These are phyloP conservation scores for Corvus hawaiiensis DNA, from an alignment of 2,113 vertebrate genomes.

Conservation along the genomic window DNA sequence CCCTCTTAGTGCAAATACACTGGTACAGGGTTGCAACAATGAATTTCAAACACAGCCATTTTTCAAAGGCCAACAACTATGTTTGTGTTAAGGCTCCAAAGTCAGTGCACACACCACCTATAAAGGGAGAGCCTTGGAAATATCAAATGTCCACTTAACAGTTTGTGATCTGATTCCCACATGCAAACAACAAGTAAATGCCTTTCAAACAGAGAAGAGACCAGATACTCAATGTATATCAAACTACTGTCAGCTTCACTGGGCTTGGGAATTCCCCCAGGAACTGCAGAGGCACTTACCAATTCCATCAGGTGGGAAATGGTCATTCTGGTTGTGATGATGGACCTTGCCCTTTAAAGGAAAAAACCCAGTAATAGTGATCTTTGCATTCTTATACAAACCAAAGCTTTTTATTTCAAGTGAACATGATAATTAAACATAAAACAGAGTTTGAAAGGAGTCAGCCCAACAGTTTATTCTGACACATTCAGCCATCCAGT, in stretches of 20 bases:
- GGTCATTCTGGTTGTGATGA: slow-evolving; percentile 88
- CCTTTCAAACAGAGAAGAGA: not conserved
- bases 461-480: not conserved
- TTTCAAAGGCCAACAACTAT: not conserved
- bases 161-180: not conserved
- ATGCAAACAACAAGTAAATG: not conserved
- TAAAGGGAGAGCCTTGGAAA: not conserved
- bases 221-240: not conserved
- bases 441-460: not conserved
- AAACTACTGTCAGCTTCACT: not conserved
- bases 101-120: not conserved
- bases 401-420: not conserved
- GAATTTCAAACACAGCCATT: not conserved
- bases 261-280: not conserved
- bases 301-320: slow-evolving; percentile 91
- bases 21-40: not conserved
- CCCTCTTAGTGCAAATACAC: not conserved
- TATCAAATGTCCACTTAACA: not conserved
- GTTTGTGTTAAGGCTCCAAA: not conserved
- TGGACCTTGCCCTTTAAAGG: slow-evolving; percentile 83
- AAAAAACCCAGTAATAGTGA: not conserved
- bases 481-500: not conserved
- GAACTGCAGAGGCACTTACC: slow-evolving; percentile 76
- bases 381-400: not conserved
- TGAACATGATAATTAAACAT: not conserved